phyloP scores from a whole-genome alignment of 2,888 invertebrate genomes.

The Podotricha telesiphe region DNA sequence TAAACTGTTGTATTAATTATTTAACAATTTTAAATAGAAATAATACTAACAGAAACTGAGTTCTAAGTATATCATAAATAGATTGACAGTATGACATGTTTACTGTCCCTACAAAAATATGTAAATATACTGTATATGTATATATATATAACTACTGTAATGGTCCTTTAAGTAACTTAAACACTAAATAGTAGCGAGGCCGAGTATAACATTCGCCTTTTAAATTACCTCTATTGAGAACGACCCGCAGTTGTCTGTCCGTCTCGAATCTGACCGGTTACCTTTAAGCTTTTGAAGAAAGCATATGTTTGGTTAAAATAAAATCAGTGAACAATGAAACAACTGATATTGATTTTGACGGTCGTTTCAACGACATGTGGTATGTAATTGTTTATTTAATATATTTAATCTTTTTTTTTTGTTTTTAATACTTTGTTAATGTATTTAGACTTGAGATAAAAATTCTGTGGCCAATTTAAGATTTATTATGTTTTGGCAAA shows the following conservation, averaged over 20 bases:
- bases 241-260: constrained; percentile 29
- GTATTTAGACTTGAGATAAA: no score
- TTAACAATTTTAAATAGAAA: no score
- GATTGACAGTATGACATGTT: no score
- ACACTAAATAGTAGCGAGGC: background rate
- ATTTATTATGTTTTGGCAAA: no score
- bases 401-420: background rate
- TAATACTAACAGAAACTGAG: no score
- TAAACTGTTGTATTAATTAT: no score
- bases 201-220: constrained; percentile 28
- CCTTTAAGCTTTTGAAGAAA: constrained; percentile 1
- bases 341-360: constrained; percentile 39
- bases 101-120: no score
- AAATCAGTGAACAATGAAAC: constrained; percentile 38
- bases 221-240: constrained; percentile 31
- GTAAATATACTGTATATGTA: no score
- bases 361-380: constrained; percentile 45
- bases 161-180: background rate
- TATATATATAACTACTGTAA: background rate
- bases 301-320: background rate
- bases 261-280: constrained; percentile 28
- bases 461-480: background rate
- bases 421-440: background rate
- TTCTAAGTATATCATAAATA: no score
- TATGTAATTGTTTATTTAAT: constrained; percentile 39